Conservation (phyloP, 53 echinoderm and acorn worm species). For the Holothuria leucospilota region DNA sequence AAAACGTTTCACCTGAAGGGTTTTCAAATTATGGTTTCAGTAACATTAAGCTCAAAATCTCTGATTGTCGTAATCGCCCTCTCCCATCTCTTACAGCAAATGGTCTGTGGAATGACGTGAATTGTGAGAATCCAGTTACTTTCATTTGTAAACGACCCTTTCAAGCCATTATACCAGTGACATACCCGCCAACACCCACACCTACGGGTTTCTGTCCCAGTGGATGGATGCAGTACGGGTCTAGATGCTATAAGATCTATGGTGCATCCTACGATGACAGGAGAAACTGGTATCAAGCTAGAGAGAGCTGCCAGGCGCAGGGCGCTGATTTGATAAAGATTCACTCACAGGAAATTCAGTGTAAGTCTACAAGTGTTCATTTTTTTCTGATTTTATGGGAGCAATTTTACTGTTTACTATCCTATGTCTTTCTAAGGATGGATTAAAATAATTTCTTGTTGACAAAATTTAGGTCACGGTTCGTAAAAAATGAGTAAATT, state of each 20-base stretch:
- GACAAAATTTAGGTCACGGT: too few species aligned
- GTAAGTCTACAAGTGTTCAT: constrained; percentile 22
- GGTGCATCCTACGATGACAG: constrained; percentile 65
- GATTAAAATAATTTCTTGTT: too few species aligned
- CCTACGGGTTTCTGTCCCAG: constrained; percentile 74
- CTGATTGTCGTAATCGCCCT: too few species aligned
- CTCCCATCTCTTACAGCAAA: neutral
- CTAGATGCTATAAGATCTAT: constrained; percentile 76
- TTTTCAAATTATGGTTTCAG: too few species aligned
- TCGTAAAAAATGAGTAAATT: too few species aligned
- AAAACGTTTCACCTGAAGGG: too few species aligned
- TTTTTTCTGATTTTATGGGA: neutral
- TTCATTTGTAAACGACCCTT: constrained; percentile 85
- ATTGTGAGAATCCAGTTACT: constrained; percentile 84
- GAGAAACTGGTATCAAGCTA: constrained; percentile 67
- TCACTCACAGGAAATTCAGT: constrained; percentile 60
- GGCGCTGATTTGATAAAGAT: constrained; percentile 74
- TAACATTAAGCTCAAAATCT: too few species aligned
- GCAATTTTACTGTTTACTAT: too few species aligned
- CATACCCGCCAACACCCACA: constrained; percentile 70
- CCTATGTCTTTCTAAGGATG: too few species aligned
- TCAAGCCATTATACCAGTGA: constrained; percentile 65
- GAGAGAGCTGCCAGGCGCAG: constrained; percentile 51
- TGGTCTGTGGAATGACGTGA: constrained; percentile 90
- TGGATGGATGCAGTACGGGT: constrained; percentile 31